Conservation (phyloP, 2,113 vertebrate species). For the Solea solea region DNA sequence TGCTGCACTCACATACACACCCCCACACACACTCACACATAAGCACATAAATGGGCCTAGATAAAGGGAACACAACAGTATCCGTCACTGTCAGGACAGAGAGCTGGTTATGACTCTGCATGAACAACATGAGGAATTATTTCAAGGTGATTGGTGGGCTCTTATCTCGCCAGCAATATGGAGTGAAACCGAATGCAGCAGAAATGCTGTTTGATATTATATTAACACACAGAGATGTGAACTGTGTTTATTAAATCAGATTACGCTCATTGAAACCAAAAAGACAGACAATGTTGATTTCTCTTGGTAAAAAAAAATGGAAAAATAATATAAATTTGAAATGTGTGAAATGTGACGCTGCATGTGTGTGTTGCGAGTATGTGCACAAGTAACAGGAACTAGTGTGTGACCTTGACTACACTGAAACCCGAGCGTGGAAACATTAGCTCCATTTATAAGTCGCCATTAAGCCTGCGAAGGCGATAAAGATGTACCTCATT, state of each 20-base stretch:
- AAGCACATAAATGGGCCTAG: conserved; percentile 59
- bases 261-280: background rate
- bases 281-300: background rate
- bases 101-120: conserved; percentile 56
- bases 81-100: conserved; percentile 66
- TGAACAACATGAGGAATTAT: conserved; percentile 60
- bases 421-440: conserved; percentile 70
- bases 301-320: background rate
- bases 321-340: background rate
- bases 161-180: conserved; percentile 34
- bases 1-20: conserved; percentile 49
- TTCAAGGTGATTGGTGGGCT: conserved; percentile 47
- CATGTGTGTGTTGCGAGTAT: background rate
- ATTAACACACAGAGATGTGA: conserved; percentile 6
- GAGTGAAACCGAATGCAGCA: conserved; percentile 32
- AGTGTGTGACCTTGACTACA: conserved; percentile 60
- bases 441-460: conserved; percentile 70
- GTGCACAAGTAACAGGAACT: conserved; percentile 41
- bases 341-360: background rate
- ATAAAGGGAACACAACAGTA: conserved; percentile 62
- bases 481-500: conserved; percentile 72
- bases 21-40: conserved; percentile 19
- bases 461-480: conserved; percentile 68
- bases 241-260: conserved; percentile 7
- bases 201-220: conserved; percentile 20